A percentile compares a stretch with the other conserved stretches of the same genome.
Conservation (phyloP, 2,888 invertebrate species). For the Lacanobia wlatinum region DNA sequence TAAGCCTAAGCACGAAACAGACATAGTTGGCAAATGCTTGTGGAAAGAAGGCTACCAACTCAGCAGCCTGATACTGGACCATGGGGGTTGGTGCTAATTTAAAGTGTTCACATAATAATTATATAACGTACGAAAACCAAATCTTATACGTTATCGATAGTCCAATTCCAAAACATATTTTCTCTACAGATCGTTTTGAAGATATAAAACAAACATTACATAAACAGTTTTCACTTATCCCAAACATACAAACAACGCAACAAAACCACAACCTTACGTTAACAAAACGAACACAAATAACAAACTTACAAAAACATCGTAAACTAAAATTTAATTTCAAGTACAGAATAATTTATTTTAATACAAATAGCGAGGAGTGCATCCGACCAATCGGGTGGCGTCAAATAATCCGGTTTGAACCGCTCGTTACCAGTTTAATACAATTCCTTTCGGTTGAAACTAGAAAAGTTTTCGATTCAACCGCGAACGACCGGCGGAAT, state of each 20-base stretch:
- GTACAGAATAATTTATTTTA: conserved; percentile 64
- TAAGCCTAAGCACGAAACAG: not conserved
- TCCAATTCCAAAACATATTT: too few species aligned
- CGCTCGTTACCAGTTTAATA: conserved; percentile 69
- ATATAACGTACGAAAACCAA: too few species aligned
- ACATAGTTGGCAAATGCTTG: not conserved
- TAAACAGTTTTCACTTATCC: conserved; percentile 3
- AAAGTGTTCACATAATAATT: not conserved
- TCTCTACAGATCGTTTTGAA: not conserved
- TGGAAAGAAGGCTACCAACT: too few species aligned
- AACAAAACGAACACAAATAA: conserved; percentile 16
- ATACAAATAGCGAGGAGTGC: conserved; percentile 60
- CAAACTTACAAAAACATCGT: conserved; percentile 48
- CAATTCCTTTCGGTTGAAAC: conserved; percentile 69
- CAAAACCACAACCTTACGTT: conserved; percentile 7
- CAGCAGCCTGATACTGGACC: too few species aligned
- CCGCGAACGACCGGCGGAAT: conserved; percentile 55
- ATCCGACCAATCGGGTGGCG: conserved; percentile 63
- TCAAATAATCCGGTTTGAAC: conserved; percentile 68
- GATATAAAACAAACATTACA: conserved; percentile 14
- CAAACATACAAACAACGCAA: conserved; percentile 28
- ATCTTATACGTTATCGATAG: too few species aligned
- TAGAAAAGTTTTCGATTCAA: conserved; percentile 72
- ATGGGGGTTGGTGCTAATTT: too few species aligned
- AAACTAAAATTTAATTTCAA: conserved; percentile 60